phyloP scores from a whole-genome alignment of 1,140 invertebrate genomes.

The Vanessa atalanta region DNA sequence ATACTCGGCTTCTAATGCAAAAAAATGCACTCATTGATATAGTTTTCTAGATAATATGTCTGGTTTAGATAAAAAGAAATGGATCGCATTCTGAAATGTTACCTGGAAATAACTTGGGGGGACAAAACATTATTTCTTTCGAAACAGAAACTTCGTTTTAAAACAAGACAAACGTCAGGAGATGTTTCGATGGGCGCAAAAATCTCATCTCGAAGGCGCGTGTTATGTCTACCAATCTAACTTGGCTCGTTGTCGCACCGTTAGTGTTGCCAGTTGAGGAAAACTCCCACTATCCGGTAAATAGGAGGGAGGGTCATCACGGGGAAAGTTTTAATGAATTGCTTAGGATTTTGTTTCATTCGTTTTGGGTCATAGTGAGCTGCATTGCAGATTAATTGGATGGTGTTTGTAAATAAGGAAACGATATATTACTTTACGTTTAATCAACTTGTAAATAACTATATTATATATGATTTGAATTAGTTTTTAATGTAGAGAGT shows the following conservation, averaged over 20 bases:
- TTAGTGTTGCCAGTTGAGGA: slow-evolving; percentile 49
- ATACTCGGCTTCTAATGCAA: no score
- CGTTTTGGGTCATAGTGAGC: slow-evolving; percentile 33
- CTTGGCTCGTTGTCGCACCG: slow-evolving; percentile 62
- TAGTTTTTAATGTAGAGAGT: no score
- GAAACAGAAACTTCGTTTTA: not conserved
- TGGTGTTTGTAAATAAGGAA: not conserved
- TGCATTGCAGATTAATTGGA: slow-evolving; percentile 23
- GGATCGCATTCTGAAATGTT: no score
- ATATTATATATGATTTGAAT: no score
- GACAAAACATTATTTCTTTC: no score
- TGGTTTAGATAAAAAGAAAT: no score
- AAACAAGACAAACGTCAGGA: slow-evolving; percentile 1
- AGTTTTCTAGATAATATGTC: no score
- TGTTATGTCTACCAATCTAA: slow-evolving; percentile 61
- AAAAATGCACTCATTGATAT: no score
- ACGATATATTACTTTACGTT: no score
- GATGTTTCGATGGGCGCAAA: slow-evolving; percentile 13
- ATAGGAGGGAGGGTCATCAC: slow-evolving; percentile 50
- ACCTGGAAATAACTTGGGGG: no score
- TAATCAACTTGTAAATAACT: no score
- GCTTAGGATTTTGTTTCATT: slow-evolving; percentile 50
- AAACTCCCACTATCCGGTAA: slow-evolving; percentile 46
- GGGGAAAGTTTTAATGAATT: slow-evolving; percentile 69
- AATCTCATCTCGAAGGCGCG: slow-evolving; percentile 13